Base-by-base conservation (phyloP, 2,797 vertebrate genomes). In the Avahi laniger region DNA sequence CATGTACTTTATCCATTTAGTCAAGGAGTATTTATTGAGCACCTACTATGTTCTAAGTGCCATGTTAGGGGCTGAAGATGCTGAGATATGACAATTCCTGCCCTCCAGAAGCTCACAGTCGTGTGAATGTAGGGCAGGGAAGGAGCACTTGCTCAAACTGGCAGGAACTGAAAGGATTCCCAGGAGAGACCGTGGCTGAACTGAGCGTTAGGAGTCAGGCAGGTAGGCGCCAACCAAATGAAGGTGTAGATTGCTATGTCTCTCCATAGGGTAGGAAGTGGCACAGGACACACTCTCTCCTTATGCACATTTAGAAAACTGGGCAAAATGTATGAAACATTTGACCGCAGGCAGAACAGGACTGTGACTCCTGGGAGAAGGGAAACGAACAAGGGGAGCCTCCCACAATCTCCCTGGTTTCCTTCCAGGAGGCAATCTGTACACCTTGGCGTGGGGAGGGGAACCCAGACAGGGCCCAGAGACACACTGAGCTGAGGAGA, bases 51-150 rank as follows among this genome's bases (percentile, higher is more conserved):
- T 69, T 72, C 63, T 38, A 11, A 26, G 48, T 33, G 28, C 33
- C 83, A 4, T 18, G 5, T 11, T 43, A 70, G 24, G 8, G 26
- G 24, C 63, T 46, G 10, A 84, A 20, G 30, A 82, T 24, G 7
- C n/a, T 9, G 15, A 82, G 30, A 7, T 67, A 88, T 4, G 14
- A 12, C 26, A 20, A 43, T 63, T 30, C 28, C 15, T 70, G 41
- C n/a, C 46, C 57, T 90, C 78, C 72, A 96, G 35, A 46, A 30
- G 35, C 46, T 79, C 12, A 76, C 2, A 26, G 41, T 24, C 12
- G 5, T n/a, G 20, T 20, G 20, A 0, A 2, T 63, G 9, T 4
- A 5, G 11, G 13, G 6, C 26, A 20, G n/a, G 28, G 46, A 72
- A 50, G 8, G 18, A 59, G 48, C 17, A 50, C 13, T 48, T n/a